Percentiles rank a stretch among this genome's conserved stretches.
Conservation (phyloP, 1,140 invertebrate species). For the Vanessa tameamea region DNA sequence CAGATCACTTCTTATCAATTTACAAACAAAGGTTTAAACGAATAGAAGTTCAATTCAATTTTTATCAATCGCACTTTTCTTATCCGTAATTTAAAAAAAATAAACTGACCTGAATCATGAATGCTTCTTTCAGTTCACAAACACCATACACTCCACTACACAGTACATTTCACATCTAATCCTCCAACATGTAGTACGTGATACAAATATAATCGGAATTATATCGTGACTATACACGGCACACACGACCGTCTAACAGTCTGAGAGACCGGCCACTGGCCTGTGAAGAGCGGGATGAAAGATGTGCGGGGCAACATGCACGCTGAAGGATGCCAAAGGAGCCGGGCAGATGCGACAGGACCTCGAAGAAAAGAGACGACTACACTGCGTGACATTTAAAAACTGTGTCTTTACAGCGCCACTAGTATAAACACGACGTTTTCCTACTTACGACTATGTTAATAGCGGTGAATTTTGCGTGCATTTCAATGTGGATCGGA, state of each 20-base stretch:
- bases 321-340: constrained; percentile 78
- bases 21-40: constrained; percentile 30
- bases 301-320: constrained; percentile 73
- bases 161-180: constrained; percentile 72
- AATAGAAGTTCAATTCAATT: background rate
- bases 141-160: constrained; percentile 64
- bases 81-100: background rate
- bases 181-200: constrained; percentile 51
- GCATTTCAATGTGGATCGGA: constrained; percentile 27
- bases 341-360: constrained; percentile 77
- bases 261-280: constrained; percentile 74
- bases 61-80: background rate
- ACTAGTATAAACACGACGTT: constrained; percentile 33
- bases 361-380: constrained; percentile 77
- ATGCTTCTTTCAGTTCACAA: constrained; percentile 61
- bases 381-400: constrained; percentile 79
- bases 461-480: constrained; percentile 42
- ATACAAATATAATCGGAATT: constrained; percentile 56
- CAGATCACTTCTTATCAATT: constrained; percentile 24
- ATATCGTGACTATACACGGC: constrained; percentile 39
- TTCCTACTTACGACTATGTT: constrained; percentile 8
- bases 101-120: constrained; percentile 77
- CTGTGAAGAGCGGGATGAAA: constrained; percentile 70
- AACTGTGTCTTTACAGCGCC: constrained; percentile 76
- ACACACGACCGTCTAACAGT: constrained; percentile 70